These are phyloP conservation scores for Anas capensis DNA, from an alignment of 2,797 vertebrate species.

Conservation along the genomic window DNA sequence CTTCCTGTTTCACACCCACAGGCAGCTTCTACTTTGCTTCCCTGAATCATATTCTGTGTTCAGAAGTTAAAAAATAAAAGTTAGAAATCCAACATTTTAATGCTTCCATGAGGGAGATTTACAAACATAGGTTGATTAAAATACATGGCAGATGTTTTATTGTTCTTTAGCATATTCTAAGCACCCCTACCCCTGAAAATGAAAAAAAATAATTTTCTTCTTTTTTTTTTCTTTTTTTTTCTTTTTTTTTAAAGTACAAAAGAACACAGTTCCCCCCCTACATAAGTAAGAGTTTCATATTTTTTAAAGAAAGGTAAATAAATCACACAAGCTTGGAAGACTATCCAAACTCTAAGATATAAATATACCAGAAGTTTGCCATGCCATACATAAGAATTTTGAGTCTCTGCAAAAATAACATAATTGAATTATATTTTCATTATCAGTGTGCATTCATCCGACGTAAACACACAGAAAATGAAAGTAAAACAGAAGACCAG, in stretches of 20 bases:
- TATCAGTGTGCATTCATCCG: not conserved
- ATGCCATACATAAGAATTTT: not conserved
- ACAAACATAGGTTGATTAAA: not conserved
- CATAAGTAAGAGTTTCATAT: not conserved
- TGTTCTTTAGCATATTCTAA: not conserved
- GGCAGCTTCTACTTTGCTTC: constrained; percentile 31
- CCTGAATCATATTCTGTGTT: not conserved
- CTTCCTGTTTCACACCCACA: constrained; percentile 81
- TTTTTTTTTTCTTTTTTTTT: not conserved
- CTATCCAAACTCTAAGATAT: not conserved
- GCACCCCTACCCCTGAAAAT: not conserved
- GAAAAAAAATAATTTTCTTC: not conserved
- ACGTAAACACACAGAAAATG: not conserved
- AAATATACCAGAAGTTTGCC: not conserved
- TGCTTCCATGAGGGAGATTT: not conserved
- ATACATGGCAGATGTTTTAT: not conserved
- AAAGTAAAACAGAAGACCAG: constrained; percentile 11
- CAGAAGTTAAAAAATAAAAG: constrained; percentile 44
- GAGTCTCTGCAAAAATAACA: not conserved
- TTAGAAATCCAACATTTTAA: not conserved
- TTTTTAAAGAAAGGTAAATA: not conserved
- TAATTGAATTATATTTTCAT: not conserved
- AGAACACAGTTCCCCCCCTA: not conserved
- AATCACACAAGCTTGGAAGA: not conserved
- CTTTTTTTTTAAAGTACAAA: not conserved